Evolutionary conservation across 1,140 invertebrate species (phyloP).

Genomic region (Calephelis virginiensis): DNA sequence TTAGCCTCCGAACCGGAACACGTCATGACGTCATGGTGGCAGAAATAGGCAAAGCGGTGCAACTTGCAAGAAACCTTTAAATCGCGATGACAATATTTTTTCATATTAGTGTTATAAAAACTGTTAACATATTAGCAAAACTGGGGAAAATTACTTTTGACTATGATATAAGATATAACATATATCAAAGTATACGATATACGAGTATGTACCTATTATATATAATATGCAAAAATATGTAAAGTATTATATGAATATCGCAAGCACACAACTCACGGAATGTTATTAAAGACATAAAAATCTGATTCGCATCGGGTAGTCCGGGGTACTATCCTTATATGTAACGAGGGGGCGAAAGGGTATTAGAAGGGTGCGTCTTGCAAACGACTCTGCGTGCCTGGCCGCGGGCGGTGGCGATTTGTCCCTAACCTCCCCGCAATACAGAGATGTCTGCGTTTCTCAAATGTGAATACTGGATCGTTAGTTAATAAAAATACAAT

Average conservation of each 20-base stretch:
- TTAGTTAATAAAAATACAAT: background rate
- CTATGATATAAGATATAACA: too few relatives aligned
- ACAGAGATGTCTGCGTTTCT: conserved; percentile 38
- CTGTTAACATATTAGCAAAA: too few relatives aligned
- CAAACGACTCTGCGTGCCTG: conserved; percentile 68
- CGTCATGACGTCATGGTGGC: too few relatives aligned
- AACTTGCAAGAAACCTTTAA: too few relatives aligned
- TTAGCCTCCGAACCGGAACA: too few relatives aligned
- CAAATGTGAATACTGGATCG: conserved; percentile 36
- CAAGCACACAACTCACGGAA: conserved; percentile 34
- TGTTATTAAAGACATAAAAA: conserved; percentile 74
- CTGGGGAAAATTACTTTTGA: too few relatives aligned
- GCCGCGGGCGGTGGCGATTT: conserved; percentile 67
- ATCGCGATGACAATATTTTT: too few relatives aligned
- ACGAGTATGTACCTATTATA: background rate
- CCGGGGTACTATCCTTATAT: conserved; percentile 62
- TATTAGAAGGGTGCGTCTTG: conserved; percentile 73
- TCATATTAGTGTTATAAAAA: too few relatives aligned
- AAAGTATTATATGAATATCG: conserved; percentile 11
- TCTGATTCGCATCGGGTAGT: conserved; percentile 40
- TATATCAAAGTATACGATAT: too few relatives aligned
- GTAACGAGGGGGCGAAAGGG: conserved; percentile 56
- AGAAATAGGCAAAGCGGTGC: too few relatives aligned
- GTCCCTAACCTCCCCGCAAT: conserved; percentile 55
- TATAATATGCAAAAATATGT: background rate